Evolutionary conservation across 2,797 vertebrate species (phyloP).

Genomic region (Mycteria americana): DNA sequence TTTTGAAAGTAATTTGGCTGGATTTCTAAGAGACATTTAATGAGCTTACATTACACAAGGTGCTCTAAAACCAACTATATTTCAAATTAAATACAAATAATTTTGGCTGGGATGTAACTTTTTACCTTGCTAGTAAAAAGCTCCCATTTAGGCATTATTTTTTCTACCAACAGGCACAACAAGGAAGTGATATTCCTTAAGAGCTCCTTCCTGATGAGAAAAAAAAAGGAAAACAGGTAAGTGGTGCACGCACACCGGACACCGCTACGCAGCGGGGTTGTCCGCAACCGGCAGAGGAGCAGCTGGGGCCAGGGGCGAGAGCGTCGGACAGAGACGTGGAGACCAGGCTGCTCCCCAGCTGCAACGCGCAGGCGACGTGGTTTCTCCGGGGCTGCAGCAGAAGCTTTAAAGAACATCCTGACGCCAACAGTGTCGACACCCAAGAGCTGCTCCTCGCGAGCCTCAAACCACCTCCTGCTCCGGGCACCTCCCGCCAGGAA

Average conservation of each 20-base stretch:
- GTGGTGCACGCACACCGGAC: rapidly evolving
- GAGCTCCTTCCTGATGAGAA: background rate
- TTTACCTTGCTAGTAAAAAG: background rate
- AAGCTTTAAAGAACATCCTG: background rate
- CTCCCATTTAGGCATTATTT: background rate
- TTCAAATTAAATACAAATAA: background rate
- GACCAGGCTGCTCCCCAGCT: background rate
- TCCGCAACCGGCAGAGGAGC: background rate
- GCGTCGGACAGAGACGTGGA: rapidly evolving
- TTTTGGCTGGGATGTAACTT: background rate
- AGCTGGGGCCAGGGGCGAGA: background rate
- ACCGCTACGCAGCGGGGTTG: background rate
- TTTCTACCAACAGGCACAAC: background rate
- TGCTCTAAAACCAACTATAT: background rate
- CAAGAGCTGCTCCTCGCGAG: background rate
- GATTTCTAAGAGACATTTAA: background rate
- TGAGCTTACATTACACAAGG: background rate
- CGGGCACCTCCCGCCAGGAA: background rate
- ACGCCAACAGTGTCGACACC: background rate
- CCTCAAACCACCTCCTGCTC: background rate
- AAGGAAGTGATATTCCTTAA: background rate
- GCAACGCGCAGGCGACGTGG: rapidly evolving
- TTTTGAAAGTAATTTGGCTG: background rate
- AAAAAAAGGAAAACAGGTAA: background rate
- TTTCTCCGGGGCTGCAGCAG: background rate